Conservation (phyloP, 1,140 invertebrate genomes). For the fruit fly (Drosophila melanogaster) region DNA sequence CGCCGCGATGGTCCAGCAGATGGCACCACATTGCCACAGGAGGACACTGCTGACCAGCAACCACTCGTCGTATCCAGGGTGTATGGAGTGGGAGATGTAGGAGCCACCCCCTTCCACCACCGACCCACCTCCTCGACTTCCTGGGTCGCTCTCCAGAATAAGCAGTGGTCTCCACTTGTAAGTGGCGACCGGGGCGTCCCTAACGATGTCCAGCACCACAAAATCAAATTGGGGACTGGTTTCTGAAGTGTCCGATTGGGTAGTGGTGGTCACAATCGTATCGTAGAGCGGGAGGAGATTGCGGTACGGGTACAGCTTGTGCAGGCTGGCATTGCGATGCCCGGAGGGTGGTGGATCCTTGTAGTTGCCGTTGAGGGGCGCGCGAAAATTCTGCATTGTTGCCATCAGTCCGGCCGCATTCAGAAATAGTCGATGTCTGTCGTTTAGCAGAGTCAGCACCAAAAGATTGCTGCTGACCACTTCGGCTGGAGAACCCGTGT, state of each 20-base stretch:
- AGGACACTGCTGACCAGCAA: constrained; percentile 70
- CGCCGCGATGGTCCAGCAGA: constrained; percentile 80
- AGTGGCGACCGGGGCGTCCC: constrained; percentile 25
- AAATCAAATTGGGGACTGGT: constrained; percentile 77
- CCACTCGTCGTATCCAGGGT: constrained; percentile 81
- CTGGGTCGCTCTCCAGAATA: constrained; percentile 68
- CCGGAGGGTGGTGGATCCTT: constrained; percentile 6
- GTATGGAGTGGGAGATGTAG: constrained; percentile 78
- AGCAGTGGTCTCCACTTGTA: constrained; percentile 79
- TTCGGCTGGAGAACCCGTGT: constrained; percentile 26
- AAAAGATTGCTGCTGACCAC: constrained; percentile 74
- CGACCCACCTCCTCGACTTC: neutral
- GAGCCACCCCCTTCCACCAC: constrained; percentile 18
- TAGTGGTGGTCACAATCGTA: constrained; percentile 62
- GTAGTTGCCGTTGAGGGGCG: constrained; percentile 6
- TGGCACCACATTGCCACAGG: constrained; percentile 78
- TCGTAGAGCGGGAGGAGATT: constrained; percentile 81
- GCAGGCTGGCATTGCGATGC: constrained; percentile 36
- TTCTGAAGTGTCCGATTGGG: constrained; percentile 13
- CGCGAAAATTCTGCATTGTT: constrained; percentile 70
- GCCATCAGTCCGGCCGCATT: constrained; percentile 73
- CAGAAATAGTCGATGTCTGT: constrained; percentile 78
- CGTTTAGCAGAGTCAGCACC: constrained; percentile 81
- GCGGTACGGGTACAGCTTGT: constrained; percentile 63
- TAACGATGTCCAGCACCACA: constrained; percentile 77